Evolutionary conservation across 2,888 invertebrate species (phyloP).

Genomic region (Aphidius colemani): DNA sequence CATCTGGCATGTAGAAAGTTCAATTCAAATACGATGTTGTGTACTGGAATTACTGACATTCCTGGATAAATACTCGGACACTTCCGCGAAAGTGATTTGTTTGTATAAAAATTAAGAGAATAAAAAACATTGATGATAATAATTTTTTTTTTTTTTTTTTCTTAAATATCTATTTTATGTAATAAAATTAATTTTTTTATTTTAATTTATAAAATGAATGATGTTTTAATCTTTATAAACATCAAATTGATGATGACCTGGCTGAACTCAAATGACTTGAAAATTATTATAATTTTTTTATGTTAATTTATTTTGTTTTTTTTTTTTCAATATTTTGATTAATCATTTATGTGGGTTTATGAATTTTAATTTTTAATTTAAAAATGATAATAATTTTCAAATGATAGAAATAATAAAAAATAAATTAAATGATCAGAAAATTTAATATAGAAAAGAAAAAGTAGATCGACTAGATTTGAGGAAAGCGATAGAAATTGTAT

Average conservation of each 20-base stretch:
- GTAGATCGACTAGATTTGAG: slow-evolving; percentile 10
- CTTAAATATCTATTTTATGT: background rate
- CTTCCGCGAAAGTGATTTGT: slow-evolving; percentile 50
- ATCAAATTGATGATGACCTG: background rate
- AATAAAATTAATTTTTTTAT: background rate
- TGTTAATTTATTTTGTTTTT: no score
- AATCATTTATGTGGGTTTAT: no score
- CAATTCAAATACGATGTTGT: slow-evolving; percentile 37
- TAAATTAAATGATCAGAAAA: slow-evolving; percentile 5
- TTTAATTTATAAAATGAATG: no score
- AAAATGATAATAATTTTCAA: background rate
- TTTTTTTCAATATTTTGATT: no score
- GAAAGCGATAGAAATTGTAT: slow-evolving; percentile 18
- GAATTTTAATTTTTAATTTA: background rate
- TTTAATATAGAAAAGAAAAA: slow-evolving; percentile 15
- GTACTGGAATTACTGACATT: slow-evolving; percentile 49
- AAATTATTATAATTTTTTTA: no score
- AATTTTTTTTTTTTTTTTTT: background rate
- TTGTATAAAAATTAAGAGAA: slow-evolving; percentile 3
- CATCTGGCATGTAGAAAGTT: slow-evolving; percentile 46
- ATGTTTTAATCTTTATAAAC: no score
- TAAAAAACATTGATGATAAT: no score
- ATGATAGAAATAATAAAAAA: background rate
- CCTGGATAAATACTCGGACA: slow-evolving; percentile 40
- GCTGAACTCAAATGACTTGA: no score